A percentile compares a stretch with the other conserved stretches of the same genome.
Evolutionary conservation across 2,797 vertebrate genomes (phyloP).

Genomic region (Arnoldichthys spilopterus): DNA sequence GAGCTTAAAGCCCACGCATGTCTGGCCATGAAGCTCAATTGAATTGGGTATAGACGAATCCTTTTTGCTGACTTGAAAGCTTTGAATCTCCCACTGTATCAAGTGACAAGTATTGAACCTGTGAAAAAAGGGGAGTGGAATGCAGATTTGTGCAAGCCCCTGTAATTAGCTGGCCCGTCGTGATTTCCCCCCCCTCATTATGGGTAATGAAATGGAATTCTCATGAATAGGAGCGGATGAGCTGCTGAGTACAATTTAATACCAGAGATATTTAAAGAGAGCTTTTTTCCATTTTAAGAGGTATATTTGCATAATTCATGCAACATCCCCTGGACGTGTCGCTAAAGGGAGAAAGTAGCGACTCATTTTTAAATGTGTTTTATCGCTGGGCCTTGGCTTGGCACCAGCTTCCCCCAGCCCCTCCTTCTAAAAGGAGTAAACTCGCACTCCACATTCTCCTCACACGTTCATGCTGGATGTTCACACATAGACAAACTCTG

Average conservation of each 20-base stretch:
- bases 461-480: constrained; percentile 10
- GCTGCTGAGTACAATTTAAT: constrained; percentile 76
- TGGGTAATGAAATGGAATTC: constrained; percentile 73
- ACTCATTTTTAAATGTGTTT: constrained; percentile 53
- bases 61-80: constrained; percentile 52
- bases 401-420: neutral
- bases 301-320: constrained; percentile 79
- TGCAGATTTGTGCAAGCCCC: constrained; percentile 41
- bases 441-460: constrained; percentile 22
- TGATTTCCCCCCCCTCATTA: constrained; percentile 68
- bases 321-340: constrained; percentile 64
- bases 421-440: constrained; percentile 17
- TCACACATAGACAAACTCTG: constrained; percentile 10
- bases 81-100: constrained; percentile 46
- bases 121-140: constrained; percentile 46
- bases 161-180: constrained; percentile 57
- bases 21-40: constrained; percentile 50
- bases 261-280: constrained; percentile 75
- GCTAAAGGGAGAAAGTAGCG: constrained; percentile 61
- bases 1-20: constrained; percentile 39
- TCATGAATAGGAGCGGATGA: constrained; percentile 74
- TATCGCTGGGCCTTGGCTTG: constrained; percentile 36
- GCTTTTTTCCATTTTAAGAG: constrained; percentile 72
- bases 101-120: constrained; percentile 54
- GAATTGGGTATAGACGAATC: constrained; percentile 36